A percentile compares a stretch with the other conserved stretches of the same genome.
Conservation (phyloP, 2,888 invertebrate genomes). For the Cyrtodaria siliqua region DNA sequence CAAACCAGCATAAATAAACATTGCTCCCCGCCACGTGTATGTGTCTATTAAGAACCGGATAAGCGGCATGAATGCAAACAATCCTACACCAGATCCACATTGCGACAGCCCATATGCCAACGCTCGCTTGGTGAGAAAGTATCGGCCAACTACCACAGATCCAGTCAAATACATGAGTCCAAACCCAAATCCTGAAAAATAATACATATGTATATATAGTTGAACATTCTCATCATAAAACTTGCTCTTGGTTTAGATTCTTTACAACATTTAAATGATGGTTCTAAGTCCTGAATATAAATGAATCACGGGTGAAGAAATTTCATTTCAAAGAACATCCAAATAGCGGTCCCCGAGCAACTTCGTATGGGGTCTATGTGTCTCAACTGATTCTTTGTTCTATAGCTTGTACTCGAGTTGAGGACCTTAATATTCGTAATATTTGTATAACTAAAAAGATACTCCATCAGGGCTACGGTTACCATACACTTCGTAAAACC, state of each 20-base stretch:
- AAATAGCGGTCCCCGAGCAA: too few relatives aligned
- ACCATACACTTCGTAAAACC: too few relatives aligned
- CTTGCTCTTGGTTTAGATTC: background rate
- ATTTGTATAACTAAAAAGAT: too few relatives aligned
- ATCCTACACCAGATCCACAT: constrained; percentile 46
- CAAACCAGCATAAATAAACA: constrained; percentile 38
- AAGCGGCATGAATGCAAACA: constrained; percentile 34
- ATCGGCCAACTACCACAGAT: constrained; percentile 29
- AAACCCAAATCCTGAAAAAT: constrained; percentile 44
- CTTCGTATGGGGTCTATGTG: too few relatives aligned
- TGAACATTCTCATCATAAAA: background rate
- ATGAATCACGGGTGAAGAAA: too few relatives aligned
- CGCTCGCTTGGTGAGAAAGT: constrained; percentile 40
- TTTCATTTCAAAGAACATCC: too few relatives aligned
- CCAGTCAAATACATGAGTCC: constrained; percentile 42
- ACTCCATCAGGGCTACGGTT: too few relatives aligned
- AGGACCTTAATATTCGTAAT: too few relatives aligned
- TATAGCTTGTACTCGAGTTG: too few relatives aligned
- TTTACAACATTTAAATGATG: background rate
- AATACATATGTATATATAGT: background rate
- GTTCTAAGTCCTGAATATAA: too few relatives aligned
- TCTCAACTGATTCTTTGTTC: too few relatives aligned
- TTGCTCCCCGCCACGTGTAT: constrained; percentile 44
- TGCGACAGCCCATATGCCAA: constrained; percentile 33
- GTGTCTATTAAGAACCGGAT: constrained; percentile 15